A percentile compares a stretch with the other conserved stretches of the same genome.
Evolutionary conservation across 1,140 invertebrate species (phyloP).

Genomic region (Plectrocnemia conspersa): DNA sequence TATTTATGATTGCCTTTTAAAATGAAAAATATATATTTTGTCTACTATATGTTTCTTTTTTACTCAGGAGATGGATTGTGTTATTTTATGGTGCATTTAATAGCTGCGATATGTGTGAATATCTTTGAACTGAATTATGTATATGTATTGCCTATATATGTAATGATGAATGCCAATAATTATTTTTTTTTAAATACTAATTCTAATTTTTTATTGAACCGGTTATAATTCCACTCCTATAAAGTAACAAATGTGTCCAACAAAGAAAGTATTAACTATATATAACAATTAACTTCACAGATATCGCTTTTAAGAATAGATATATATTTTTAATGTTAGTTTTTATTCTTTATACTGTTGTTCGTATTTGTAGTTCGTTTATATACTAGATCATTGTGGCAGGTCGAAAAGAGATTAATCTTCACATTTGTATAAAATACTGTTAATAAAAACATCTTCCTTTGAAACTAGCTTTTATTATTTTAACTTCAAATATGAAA

Average conservation of each 20-base stretch:
- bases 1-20: conserved; percentile 32
- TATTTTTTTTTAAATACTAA: no score
- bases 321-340: conserved; percentile 14
- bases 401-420: conserved; percentile 10
- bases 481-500: no score
- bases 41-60: conserved; percentile 29
- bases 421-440: conserved; percentile 18
- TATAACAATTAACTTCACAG: no score
- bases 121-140: conserved; percentile 12
- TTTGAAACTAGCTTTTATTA: no score
- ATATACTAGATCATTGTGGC: background rate
- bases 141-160: no score
- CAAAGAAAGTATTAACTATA: no score
- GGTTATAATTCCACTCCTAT: no score
- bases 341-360: conserved; percentile 1
- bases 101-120: conserved; percentile 22
- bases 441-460: conserved; percentile 19
- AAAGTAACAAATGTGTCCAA: no score
- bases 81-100: conserved; percentile 30
- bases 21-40: conserved; percentile 34
- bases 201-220: no score
- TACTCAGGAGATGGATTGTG: conserved; percentile 21
- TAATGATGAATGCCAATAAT: no score
- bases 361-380: conserved; percentile 13
- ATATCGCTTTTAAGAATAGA: no score